Evolutionary conservation across 2,888 invertebrate genomes (phyloP), one percentile per base, ranked within the genome.

Genomic region (Disparrhopalites patrizii): DNA sequence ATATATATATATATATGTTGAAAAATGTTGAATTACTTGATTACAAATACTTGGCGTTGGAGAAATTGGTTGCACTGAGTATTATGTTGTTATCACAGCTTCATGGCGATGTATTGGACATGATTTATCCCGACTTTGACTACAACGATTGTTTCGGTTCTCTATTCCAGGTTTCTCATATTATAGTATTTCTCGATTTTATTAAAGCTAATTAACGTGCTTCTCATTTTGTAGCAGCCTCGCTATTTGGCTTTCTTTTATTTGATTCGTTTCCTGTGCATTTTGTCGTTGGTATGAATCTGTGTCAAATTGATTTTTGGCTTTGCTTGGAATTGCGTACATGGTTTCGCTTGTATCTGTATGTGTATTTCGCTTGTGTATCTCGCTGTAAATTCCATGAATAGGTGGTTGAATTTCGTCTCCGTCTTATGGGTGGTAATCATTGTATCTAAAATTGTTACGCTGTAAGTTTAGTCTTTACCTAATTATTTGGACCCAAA

Each of bases 51-150:
- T n/a, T n/a, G n/a, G n/a, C n/a, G 7, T 38, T 58, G 7, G 25
- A 10, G 31, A 60, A n/a, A 28, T 28, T n/a, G 30, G n/a, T 50
- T 50, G 25, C 25, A 61, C 52, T 38, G 20, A 51, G 51, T 61
- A 38, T 33, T 51, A 38, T 51, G 51, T 70, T 65, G 57, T 62
- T 72, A 57, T 70, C 62, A 65, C 70, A 72, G 75, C 71, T 75
- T 66, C 67, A 71, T 43, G 75, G 67, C 62, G 75, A 75, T 52
- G 62, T 73, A 71, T 66, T 70, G 68, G 71, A 72, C 66, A 68
- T 65, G 68, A 70, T 72, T 68, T 71, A 56, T 65, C 67, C 73
- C 66, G 70, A 64, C 61, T 28, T 58, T 66, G 71, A 71, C 68
- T 25, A 15, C 28, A 23, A 47, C 52, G 54, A 52, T 18, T 2